Base-by-base conservation (phyloP, 30 jellyfish, hydroid and myxozoan genomes). In the Chrysaora quinquecirrha region DNA sequence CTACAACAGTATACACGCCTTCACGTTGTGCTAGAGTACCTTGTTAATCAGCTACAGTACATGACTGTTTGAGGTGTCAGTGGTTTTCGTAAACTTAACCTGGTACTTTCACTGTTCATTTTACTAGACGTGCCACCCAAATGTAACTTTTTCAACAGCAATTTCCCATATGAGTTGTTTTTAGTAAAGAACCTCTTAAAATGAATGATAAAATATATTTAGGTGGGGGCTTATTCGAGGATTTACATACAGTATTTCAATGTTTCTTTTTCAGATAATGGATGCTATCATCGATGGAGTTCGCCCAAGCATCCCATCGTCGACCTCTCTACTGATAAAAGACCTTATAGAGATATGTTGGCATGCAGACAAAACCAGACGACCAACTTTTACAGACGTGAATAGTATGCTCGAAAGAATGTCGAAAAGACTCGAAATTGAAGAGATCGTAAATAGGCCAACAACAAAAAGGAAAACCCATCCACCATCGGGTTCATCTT, bases 361-460 rank as follows among this genome's bases (percentile, higher is more conserved):
- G 95, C 78, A 52, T 30, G 71, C 29, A 35, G 82, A 85, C 12
- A 43, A 48, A 19, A 30, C 68, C 30, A 58, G 30, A 21, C 49
- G 95, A 47, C 95, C 95, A 52, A 38, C 95, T 18, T 85, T 85
- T 32, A 22, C 65, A 33, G 64, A 50, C 7, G 31, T 85, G 14
- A 68, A 70, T 16, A 35, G 70, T 7, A 34, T 18, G 28, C 81
- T 85, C 16, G 95, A 73, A 14, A 30, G 68, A 23, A 11, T 34
- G 67, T 25, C 23, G 48, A 35, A 25, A 20, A 35, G 29, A 60
- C n/a, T 56, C 2, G 46, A 22, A 16, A 18, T 76, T 16, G 67
- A 30, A 12, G 82, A 70, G n/a, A 25, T 30, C 9, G 62, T 31
- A 18, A 31, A 12, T 18, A 38, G 66, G 18, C 56, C 54, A 38